A percentile compares a stretch with the other conserved stretches of the same genome.
phyloP scores from a whole-genome alignment of 2,888 invertebrate species.

The Eurytoma californica region DNA sequence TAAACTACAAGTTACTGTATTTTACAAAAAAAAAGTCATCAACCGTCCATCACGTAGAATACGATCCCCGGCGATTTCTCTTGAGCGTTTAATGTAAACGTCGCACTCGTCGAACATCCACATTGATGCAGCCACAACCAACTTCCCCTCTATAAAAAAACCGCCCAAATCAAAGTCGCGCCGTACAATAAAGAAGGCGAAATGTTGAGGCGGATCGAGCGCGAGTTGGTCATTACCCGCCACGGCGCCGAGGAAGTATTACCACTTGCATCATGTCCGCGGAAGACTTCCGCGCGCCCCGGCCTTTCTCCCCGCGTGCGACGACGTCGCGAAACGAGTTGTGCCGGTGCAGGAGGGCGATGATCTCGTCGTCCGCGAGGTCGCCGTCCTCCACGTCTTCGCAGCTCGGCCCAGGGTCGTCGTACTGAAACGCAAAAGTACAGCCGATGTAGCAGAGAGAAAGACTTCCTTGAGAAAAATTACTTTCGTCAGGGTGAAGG shows the following conservation, averaged over 20 bases:
- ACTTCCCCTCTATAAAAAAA: not conserved
- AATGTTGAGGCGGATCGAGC: constrained; percentile 28
- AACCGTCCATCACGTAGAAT: too few species aligned
- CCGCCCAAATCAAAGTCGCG: not conserved
- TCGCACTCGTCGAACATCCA: not conserved
- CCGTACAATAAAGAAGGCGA: constrained; percentile 16
- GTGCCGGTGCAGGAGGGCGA: constrained; percentile 73
- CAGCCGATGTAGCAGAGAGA: too few species aligned
- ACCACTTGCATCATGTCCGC: constrained; percentile 69
- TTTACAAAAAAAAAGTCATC: too few species aligned
- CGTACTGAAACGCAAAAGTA: constrained; percentile 55
- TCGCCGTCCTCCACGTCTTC: constrained; percentile 58
- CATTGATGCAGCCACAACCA: not conserved
- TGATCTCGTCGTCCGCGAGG: constrained; percentile 70
- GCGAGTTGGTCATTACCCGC: not conserved
- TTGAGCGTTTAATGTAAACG: too few species aligned
- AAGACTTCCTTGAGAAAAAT: not conserved
- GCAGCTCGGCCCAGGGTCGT: constrained; percentile 60
- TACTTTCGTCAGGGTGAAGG: too few species aligned
- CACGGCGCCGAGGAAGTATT: constrained; percentile 34
- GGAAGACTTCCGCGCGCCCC: constrained; percentile 70
- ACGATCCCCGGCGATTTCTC: too few species aligned
- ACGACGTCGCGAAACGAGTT: constrained; percentile 73
- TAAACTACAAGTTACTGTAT: too few species aligned
- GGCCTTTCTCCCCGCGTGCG: constrained; percentile 67